These are phyloP conservation scores for Platichthys flesus DNA, from an alignment of 2,113 vertebrate genomes.

Conservation along the genomic window DNA sequence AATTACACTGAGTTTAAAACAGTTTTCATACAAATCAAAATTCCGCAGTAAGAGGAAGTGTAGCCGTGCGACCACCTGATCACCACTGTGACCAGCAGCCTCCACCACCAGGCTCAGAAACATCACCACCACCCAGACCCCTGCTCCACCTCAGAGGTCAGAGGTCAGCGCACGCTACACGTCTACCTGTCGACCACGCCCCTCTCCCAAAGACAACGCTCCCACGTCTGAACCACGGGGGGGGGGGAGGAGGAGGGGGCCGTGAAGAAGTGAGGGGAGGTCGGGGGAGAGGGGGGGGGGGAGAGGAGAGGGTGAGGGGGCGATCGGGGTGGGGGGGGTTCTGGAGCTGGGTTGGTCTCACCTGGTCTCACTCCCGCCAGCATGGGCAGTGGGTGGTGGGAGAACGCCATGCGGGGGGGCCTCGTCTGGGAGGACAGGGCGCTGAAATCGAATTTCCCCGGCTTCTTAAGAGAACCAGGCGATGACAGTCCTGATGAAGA, in stretches of 20 bases:
- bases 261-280: conserved; percentile 47
- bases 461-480: conserved; percentile 97
- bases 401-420: conserved; percentile 97
- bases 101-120: conserved; percentile 42
- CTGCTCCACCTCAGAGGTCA: conserved; percentile 30
- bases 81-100: conserved; percentile 3
- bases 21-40: too few species aligned
- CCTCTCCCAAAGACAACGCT: conserved; percentile 51
- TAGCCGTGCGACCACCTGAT: not conserved
- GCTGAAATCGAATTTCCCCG: conserved; percentile 97
- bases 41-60: too few species aligned
- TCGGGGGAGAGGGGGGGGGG: conserved; percentile 54
- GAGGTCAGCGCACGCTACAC: not conserved
- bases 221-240: conserved; percentile 48
- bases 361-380: conserved; percentile 98
- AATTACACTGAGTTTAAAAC: too few species aligned
- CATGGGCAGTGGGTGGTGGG: conserved; percentile 96
- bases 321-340: conserved; percentile 38
- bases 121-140: conserved; percentile 49
- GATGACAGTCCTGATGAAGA: conserved; percentile 90
- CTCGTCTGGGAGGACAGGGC: conserved; percentile 93
- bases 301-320: conserved; percentile 14
- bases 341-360: conserved; percentile 84
- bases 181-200: conserved; percentile 38
- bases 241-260: conserved; percentile 16